phyloP scores from a whole-genome alignment of 2,888 invertebrate genomes.

The Cheilosia variabilis region DNA sequence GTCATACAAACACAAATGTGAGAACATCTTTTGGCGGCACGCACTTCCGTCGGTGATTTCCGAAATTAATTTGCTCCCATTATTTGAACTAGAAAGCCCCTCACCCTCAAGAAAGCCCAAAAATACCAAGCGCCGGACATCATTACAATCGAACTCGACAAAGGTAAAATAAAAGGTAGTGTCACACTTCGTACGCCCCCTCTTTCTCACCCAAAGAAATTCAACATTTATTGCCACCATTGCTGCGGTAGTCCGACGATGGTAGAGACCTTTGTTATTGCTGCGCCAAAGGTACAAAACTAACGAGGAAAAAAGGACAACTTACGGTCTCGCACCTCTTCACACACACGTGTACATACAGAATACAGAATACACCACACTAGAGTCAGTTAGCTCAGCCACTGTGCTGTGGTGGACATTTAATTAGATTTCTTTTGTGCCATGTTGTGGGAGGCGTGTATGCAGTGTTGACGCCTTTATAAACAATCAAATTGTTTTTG shows the following conservation, averaged over 20 bases:
- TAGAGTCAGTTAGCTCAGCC: slow-evolving; percentile 29
- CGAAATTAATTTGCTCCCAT: slow-evolving; percentile 46
- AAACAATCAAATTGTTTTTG: slow-evolving; percentile 71
- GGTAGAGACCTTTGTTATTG: slow-evolving; percentile 49
- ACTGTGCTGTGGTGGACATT: slow-evolving; percentile 70
- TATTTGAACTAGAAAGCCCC: slow-evolving; percentile 43
- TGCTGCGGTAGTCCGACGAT: slow-evolving; percentile 34
- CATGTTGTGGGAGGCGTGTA: slow-evolving; percentile 74
- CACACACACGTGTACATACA: slow-evolving; percentile 27
- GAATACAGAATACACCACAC: background rate
- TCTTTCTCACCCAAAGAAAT: slow-evolving; percentile 42
- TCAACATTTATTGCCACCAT: slow-evolving; percentile 65
- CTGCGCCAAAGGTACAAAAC: slow-evolving; percentile 41
- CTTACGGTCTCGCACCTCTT: slow-evolving; percentile 38
- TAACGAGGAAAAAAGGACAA: slow-evolving; percentile 49
- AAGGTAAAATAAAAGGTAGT: slow-evolving; percentile 64
- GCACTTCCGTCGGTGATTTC: slow-evolving; percentile 22
- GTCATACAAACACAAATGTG: slow-evolving; percentile 7
- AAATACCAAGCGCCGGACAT: slow-evolving; percentile 16
- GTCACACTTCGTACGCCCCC: slow-evolving; percentile 55
- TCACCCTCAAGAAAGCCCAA: no score
- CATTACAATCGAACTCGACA: slow-evolving; percentile 46
- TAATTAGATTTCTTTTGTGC: slow-evolving; percentile 75
- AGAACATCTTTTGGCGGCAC: slow-evolving; percentile 69
- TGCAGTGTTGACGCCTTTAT: slow-evolving; percentile 72